Evolutionary conservation across 2,113 vertebrate genomes (phyloP).

Genomic region (Syrmaticus mikado): DNA sequence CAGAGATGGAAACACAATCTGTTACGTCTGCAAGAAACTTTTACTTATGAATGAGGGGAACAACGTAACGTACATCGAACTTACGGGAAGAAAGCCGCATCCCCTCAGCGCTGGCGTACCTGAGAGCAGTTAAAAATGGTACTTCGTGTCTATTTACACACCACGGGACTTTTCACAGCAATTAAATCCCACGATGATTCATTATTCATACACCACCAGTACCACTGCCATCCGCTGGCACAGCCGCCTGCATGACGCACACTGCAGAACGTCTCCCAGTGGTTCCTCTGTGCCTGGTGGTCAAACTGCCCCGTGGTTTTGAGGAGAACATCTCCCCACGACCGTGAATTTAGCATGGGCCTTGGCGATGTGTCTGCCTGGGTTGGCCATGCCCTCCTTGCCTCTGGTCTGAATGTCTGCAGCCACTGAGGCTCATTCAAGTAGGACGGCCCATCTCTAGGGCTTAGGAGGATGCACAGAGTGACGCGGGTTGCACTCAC

Average conservation of each 20-base stretch:
- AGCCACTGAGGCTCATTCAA: neutral
- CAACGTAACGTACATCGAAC: neutral
- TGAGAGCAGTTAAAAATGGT: neutral
- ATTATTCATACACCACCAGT: neutral
- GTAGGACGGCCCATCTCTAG: neutral
- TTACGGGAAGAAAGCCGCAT: neutral
- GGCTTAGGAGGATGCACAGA: neutral
- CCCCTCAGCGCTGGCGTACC: neutral
- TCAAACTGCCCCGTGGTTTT: neutral
- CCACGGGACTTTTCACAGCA: neutral
- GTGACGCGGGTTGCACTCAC: neutral
- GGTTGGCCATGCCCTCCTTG: neutral
- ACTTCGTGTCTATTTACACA: neutral
- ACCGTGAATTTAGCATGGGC: neutral
- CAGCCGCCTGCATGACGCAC: neutral
- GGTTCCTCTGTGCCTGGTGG: neutral
- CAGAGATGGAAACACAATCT: conserved; percentile 68
- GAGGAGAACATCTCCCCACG: rapidly evolving
- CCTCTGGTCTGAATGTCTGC: neutral
- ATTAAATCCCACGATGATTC: neutral
- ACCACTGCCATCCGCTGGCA: neutral
- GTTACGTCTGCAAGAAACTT: conserved; percentile 54
- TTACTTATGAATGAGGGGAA: conserved; percentile 28
- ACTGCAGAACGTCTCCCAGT: neutral
- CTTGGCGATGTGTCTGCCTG: neutral